These are phyloP conservation scores for Helicoverpa zea DNA, from an alignment of 1,140 invertebrate species.

Conservation along the genomic window DNA sequence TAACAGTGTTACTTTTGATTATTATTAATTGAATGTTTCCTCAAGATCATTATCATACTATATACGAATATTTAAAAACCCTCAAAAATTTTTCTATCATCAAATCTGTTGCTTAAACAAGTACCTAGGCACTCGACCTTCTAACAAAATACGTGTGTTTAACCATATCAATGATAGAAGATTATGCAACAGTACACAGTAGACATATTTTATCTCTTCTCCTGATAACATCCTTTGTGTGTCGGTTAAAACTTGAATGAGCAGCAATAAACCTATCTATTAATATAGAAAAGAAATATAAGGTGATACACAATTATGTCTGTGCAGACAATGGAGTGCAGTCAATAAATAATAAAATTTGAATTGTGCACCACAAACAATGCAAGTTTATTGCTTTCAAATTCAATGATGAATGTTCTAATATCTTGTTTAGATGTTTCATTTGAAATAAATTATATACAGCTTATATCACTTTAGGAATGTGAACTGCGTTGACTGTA, in stretches of 20 bases:
- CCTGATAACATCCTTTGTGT: conserved; percentile 31
- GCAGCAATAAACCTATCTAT: neutral
- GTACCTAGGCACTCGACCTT: conserved; percentile 1
- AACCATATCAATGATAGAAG: conserved; percentile 28
- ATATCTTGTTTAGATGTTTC: neutral
- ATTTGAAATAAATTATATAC: neutral
- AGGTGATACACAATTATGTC: neutral
- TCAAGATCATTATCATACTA: neutral
- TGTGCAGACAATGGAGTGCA: neutral
- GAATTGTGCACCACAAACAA: neutral
- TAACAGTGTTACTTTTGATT: neutral
- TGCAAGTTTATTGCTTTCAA: neutral
- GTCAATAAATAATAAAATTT: conserved; percentile 28
- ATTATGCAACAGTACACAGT: conserved; percentile 24
- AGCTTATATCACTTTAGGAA: too few species aligned
- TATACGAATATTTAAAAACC: too few species aligned
- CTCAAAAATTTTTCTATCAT: neutral
- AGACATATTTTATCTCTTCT: conserved; percentile 18
- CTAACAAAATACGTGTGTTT: conserved; percentile 24
- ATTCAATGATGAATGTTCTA: neutral
- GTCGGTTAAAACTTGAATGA: conserved; percentile 15
- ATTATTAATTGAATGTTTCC: neutral
- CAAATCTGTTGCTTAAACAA: neutral
- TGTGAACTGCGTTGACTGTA: too few species aligned
- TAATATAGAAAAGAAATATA: neutral